Evolutionary conservation across 2,113 vertebrate genomes (phyloP), one percentile per base, ranked within the genome.

Genomic region (Poicephalus gulielmi): DNA sequence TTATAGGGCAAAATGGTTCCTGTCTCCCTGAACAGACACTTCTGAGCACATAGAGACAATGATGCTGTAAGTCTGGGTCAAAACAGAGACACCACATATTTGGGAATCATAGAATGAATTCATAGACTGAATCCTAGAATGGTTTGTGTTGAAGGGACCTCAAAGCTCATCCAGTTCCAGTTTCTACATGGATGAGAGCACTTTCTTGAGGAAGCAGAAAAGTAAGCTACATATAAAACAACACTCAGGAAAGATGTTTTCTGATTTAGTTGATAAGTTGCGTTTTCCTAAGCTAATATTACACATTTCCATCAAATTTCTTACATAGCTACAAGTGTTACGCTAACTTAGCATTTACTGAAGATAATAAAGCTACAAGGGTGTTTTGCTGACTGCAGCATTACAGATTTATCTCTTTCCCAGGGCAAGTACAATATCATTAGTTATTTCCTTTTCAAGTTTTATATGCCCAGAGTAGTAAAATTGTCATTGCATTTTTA

Each of bases 391-490:
- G 80, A 87, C 80, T 79, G 59, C n/a, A 77, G 70, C 52, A 76
- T 91, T 92, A 87, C 49, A 59, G 66, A 73, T 74, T 95, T 84
- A 69, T 91, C 83, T 92, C 86, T 77, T 92, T 92, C 83, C 77
- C 81, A 74, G 46, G 69, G 74, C 74, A 82, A 90, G 76, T 47
- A 76, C 59, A 92, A 33, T 17, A 57, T 41, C 37, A 12, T 41
- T 64, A 73, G 83, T 90, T 86, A 84, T 69, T 94, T 94, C 92
- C 83, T 91, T 91, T 69, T 94, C 80, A 88, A 68, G 37, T 81
- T 46, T 33, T 33, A 30, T 6, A 79, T 70, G 69, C 82, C 66
- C 57, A 27, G 62, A 73, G 67, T 0, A 85, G 49, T 73, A 79
- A 94, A 94, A 87, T n/a, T 12, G 77, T 66, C 52, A 43, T 59